Evolutionary conservation across 2,797 vertebrate species (phyloP).

Genomic region (Tragopan temminckii): DNA sequence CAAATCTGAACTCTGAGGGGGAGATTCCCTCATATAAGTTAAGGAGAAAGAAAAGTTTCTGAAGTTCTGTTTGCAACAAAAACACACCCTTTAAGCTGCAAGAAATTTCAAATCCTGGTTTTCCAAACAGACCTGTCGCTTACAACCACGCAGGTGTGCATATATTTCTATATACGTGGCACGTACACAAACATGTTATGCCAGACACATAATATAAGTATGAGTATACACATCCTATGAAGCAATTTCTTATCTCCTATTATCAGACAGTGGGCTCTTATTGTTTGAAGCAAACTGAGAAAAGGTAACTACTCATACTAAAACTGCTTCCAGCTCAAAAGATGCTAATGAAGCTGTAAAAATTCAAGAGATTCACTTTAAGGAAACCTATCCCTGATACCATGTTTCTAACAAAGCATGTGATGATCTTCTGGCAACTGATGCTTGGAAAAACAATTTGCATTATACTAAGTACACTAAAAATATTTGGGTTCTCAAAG

Average conservation of each 20-base stretch:
- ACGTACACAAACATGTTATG: neutral
- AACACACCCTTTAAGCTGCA: neutral
- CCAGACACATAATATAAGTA: neutral
- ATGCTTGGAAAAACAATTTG: neutral
- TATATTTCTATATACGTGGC: neutral
- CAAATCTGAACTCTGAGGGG: neutral
- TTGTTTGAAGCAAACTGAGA: neutral
- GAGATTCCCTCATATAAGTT: neutral
- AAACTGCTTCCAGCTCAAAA: neutral
- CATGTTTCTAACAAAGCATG: neutral
- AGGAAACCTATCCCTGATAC: neutral
- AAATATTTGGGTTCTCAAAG: conserved; percentile 30
- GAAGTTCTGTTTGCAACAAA: neutral
- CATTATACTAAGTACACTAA: conserved; percentile 10
- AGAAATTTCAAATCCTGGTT: neutral
- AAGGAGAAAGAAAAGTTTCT: neutral
- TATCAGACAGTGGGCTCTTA: neutral
- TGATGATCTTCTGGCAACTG: neutral
- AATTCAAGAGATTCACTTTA: neutral
- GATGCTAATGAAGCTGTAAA: neutral
- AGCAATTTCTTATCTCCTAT: neutral
- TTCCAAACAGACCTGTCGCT: neutral
- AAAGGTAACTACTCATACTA: neutral
- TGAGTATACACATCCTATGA: neutral
- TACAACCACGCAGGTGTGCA: neutral